Conservation (phyloP, 2,113 vertebrate genomes). For the Chrysochloris asiatica region DNA sequence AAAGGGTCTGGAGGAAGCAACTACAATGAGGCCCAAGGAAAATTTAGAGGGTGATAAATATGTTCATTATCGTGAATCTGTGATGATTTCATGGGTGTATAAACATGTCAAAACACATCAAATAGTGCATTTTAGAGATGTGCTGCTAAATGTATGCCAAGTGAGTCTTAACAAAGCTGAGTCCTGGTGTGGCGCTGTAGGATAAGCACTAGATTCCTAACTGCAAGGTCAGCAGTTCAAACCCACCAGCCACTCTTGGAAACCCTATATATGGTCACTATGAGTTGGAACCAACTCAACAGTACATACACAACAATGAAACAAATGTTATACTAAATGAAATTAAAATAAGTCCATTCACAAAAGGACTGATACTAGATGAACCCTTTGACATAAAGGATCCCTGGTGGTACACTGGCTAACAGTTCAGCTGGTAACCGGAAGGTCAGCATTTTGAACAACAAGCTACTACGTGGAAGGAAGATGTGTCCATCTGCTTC, state of each 20-base stretch:
- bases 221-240: too few species aligned
- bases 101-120: background rate
- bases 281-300: too few species aligned
- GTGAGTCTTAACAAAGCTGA: background rate
- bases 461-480: background rate
- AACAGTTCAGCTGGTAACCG: background rate
- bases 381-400: background rate
- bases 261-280: too few species aligned
- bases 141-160: background rate
- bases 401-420: too few species aligned
- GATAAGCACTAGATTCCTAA: too few species aligned
- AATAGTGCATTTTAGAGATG: background rate
- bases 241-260: too few species aligned
- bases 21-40: background rate
- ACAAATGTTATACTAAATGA: background rate
- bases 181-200: too few species aligned
- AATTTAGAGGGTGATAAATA: background rate
- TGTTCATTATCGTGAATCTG: background rate
- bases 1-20: background rate
- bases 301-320: too few species aligned
- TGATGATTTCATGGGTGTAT: background rate
- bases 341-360: background rate
- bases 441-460: background rate
- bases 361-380: background rate
- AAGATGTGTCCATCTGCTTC: too few species aligned